Evolutionary conservation across 1,140 invertebrate species (phyloP).

Genomic region (Aphelenchoides besseyi): DNA sequence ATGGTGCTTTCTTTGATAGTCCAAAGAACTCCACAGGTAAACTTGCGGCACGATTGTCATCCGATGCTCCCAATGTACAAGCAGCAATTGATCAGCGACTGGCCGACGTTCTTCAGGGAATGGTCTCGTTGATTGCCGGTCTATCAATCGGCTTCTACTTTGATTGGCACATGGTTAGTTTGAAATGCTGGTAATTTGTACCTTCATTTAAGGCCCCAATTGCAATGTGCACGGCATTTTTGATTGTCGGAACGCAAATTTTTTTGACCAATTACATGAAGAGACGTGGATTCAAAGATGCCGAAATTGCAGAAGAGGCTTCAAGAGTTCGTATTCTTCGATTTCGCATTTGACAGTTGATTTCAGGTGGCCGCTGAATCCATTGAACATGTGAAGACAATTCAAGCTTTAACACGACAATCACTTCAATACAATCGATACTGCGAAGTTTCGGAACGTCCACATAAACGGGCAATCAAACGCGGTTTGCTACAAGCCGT

Average conservation of each 20-base stretch:
- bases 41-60: constrained; percentile 65
- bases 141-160: constrained; percentile 63
- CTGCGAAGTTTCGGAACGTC: constrained; percentile 30
- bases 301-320: constrained; percentile 41
- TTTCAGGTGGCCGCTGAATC: constrained; percentile 51
- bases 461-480: constrained; percentile 44
- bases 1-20: constrained; percentile 67
- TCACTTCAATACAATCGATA: constrained; percentile 38
- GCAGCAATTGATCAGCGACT: constrained; percentile 66
- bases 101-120: constrained; percentile 63
- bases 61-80: constrained; percentile 67
- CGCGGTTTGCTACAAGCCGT: constrained; percentile 51
- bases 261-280: constrained; percentile 50
- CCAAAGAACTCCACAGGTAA: constrained; percentile 65
- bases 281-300: constrained; percentile 46
- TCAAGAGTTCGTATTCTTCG: constrained; percentile 34
- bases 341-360: neutral
- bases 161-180: constrained; percentile 63
- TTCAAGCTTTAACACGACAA: constrained; percentile 51
- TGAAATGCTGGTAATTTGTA: constrained; percentile 36
- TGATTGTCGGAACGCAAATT: constrained; percentile 12
- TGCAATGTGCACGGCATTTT: neutral
- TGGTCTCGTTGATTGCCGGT: constrained; percentile 64
- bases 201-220: too few species aligned
- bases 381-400: constrained; percentile 53